phyloP scores from a whole-genome alignment of 2,888 invertebrate genomes.

The Sarcophaga subvicina region DNA sequence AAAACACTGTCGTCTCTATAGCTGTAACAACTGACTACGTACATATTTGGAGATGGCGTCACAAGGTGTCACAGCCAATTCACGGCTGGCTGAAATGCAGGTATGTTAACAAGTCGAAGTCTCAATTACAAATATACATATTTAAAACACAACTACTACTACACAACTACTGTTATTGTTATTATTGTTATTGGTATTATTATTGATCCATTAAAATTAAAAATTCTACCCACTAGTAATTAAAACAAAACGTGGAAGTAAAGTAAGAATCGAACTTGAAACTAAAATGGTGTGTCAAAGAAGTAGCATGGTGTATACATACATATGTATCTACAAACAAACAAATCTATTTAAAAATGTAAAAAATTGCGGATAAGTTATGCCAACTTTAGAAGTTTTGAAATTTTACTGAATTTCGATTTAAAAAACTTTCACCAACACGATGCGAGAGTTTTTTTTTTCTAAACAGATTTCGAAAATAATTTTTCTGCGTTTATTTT shows the following conservation, averaged over 20 bases:
- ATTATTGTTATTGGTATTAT: background rate
- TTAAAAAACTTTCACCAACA: no score
- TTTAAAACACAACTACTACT: no score
- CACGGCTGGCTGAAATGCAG: constrained; percentile 82
- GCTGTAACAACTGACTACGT: constrained; percentile 18
- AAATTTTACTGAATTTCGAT: no score
- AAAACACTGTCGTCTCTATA: constrained; percentile 10
- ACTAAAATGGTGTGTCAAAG: background rate
- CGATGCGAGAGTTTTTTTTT: no score
- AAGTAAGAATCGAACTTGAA: background rate
- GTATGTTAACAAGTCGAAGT: constrained; percentile 75
- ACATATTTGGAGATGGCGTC: constrained; percentile 79
- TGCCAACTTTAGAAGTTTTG: no score
- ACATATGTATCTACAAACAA: no score
- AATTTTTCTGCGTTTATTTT: no score
- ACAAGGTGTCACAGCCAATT: constrained; percentile 78
- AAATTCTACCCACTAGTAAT: background rate
- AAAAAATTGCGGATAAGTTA: no score
- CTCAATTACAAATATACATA: background rate
- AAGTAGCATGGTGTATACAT: background rate
- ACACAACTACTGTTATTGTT: background rate
- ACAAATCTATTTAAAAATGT: no score
- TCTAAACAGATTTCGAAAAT: no score
- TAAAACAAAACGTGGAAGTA: background rate
- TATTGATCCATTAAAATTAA: background rate